Evolutionary conservation across 1,140 invertebrate genomes (phyloP).

Genomic region (Drosophila watanabei): DNA sequence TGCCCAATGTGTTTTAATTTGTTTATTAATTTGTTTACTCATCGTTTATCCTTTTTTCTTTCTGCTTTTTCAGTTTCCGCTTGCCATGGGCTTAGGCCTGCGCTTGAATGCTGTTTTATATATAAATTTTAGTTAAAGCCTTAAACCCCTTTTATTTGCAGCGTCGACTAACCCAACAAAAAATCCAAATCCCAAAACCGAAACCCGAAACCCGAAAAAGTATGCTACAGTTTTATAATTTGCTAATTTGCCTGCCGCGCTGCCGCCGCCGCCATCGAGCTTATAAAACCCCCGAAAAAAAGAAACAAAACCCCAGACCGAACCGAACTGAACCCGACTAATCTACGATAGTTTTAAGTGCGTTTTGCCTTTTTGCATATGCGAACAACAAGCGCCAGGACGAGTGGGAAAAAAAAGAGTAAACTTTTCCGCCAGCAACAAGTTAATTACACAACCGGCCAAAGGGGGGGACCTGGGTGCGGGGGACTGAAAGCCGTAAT

Average conservation of each 20-base stretch:
- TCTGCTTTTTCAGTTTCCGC: constrained; percentile 60
- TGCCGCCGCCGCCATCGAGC: not conserved
- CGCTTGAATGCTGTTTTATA: constrained; percentile 41
- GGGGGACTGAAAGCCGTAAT: constrained; percentile 44
- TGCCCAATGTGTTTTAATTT: constrained; percentile 46
- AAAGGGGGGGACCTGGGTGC: not conserved
- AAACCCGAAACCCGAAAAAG: constrained; percentile 39
- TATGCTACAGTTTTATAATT: constrained; percentile 59
- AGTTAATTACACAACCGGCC: constrained; percentile 54
- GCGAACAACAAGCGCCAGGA: constrained; percentile 47
- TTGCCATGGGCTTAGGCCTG: constrained; percentile 41
- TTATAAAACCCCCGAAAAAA: constrained; percentile 4
- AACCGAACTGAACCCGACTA: constrained; percentile 38
- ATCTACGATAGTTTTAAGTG: constrained; percentile 64
- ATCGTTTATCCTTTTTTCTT: constrained; percentile 16
- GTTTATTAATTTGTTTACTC: constrained; percentile 27
- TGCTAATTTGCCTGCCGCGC: constrained; percentile 44
- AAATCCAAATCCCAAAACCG: not conserved
- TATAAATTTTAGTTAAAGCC: constrained; percentile 15
- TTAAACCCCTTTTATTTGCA: constrained; percentile 51
- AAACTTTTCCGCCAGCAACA: constrained; percentile 67
- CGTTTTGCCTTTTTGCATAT: constrained; percentile 55
- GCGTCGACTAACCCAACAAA: constrained; percentile 37
- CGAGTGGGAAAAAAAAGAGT: constrained; percentile 12
- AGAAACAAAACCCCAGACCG: constrained; percentile 6